A percentile compares a stretch with the other conserved stretches of the same genome.
phyloP scores from a whole-genome alignment of 2,888 invertebrate species.

The Lithophane ornitopus region DNA sequence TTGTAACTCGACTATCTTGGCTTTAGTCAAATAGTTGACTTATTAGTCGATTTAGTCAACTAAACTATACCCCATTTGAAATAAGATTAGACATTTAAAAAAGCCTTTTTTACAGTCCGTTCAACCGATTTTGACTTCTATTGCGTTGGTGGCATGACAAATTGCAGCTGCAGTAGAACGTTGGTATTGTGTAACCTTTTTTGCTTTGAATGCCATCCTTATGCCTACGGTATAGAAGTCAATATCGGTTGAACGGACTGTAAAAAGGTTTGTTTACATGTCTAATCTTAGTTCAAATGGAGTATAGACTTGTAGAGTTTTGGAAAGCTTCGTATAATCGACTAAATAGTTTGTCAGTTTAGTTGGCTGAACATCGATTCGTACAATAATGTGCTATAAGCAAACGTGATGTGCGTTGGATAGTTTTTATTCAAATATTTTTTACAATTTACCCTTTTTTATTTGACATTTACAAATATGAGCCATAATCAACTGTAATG shows the following conservation, averaged over 20 bases:
- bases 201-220: too few species aligned
- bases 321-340: conserved; percentile 34
- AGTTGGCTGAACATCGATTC: conserved; percentile 46
- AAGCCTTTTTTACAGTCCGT: too few species aligned
- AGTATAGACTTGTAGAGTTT: conserved; percentile 35
- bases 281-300: too few species aligned
- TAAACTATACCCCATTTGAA: too few species aligned
- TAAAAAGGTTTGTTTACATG: too few species aligned
- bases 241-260: too few species aligned
- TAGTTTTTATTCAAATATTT: conserved; percentile 59
- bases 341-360: conserved; percentile 34
- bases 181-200: too few species aligned
- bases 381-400: conserved; percentile 44
- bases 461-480: conserved; percentile 38
- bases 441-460: conserved; percentile 47
- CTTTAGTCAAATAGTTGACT: conserved; percentile 57
- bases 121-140: too few species aligned
- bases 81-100: too few species aligned
- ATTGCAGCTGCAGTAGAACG: too few species aligned
- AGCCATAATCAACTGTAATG: conserved; percentile 36
- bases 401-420: conserved; percentile 48
- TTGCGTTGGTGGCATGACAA: too few species aligned
- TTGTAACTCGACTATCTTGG: conserved; percentile 63
- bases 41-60: conserved; percentile 53
- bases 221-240: too few species aligned